These are phyloP conservation scores for Luffia ferchaultella DNA, from an alignment of 2,888 invertebrate genomes.

Conservation along the genomic window DNA sequence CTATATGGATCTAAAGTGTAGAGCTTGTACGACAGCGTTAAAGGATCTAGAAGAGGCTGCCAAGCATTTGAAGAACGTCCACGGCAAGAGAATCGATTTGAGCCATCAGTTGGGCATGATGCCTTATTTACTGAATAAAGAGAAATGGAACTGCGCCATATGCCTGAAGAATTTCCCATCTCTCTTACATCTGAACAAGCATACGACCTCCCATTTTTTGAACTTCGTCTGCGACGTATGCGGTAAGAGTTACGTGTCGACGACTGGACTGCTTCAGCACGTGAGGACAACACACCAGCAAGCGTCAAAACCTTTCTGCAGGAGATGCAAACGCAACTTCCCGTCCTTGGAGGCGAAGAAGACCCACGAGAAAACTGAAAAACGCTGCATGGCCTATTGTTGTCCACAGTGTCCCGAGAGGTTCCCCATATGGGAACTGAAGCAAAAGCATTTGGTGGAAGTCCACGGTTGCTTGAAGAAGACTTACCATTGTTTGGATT, in stretches of 20 bases:
- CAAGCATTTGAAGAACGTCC: slow-evolving; percentile 30
- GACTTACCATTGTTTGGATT: slow-evolving; percentile 36
- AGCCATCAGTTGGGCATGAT: slow-evolving; percentile 36
- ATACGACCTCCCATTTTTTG: slow-evolving; percentile 41
- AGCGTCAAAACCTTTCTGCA: slow-evolving; percentile 37
- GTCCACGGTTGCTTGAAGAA: slow-evolving; percentile 37
- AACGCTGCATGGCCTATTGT: slow-evolving; percentile 48
- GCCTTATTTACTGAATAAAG: slow-evolving; percentile 36
- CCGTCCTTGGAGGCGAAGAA: slow-evolving; percentile 51
- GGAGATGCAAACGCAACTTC: slow-evolving; percentile 40
- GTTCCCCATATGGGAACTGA: slow-evolving; percentile 39
- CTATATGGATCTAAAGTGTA: slow-evolving; percentile 36
- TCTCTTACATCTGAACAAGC: slow-evolving; percentile 35
- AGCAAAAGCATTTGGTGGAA: slow-evolving; percentile 42
- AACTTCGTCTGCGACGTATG: slow-evolving; percentile 46
- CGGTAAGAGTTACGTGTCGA: slow-evolving; percentile 36
- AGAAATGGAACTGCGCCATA: slow-evolving; percentile 35
- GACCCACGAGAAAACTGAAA: slow-evolving; percentile 38
- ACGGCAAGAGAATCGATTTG: slow-evolving; percentile 24
- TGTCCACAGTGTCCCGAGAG: slow-evolving; percentile 45
- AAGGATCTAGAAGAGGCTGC: slow-evolving; percentile 30
- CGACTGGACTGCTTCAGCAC: slow-evolving; percentile 42
- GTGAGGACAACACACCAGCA: slow-evolving; percentile 33
- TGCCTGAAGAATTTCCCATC: slow-evolving; percentile 37
- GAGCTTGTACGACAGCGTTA: slow-evolving; percentile 30